Percentiles rank a stretch among this genome's conserved stretches.
phyloP scores from a whole-genome alignment of 2,888 invertebrate species.

The Falcaria lacertinaria region DNA sequence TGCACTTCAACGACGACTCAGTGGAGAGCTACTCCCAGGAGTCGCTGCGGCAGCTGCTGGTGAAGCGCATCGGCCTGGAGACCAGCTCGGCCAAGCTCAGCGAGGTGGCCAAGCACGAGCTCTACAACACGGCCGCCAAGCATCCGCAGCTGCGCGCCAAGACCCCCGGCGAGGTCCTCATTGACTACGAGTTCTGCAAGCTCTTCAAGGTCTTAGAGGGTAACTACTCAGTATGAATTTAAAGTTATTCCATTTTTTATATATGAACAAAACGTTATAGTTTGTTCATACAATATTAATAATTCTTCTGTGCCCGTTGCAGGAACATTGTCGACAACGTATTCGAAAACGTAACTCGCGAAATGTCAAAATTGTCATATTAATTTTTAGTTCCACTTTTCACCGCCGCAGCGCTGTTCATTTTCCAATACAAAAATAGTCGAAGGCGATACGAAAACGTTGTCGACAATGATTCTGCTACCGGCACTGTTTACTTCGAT shows the following conservation, averaged over 20 bases:
- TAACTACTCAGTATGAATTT: conserved; percentile 34
- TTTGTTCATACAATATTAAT: too few relatives aligned
- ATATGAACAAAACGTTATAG: too few relatives aligned
- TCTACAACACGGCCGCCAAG: conserved; percentile 94
- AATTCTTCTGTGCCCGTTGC: too few relatives aligned
- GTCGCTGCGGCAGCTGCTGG: conserved; percentile 87
- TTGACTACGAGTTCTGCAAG: conserved; percentile 97
- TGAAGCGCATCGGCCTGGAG: conserved; percentile 92
- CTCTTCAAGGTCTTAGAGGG: conserved; percentile 91
- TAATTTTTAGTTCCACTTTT: too few relatives aligned
- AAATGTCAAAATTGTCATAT: too few relatives aligned
- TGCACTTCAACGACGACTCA: conserved; percentile 92
- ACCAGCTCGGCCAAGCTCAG: conserved; percentile 91
- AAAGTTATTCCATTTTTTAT: background rate
- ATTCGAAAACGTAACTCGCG: too few relatives aligned
- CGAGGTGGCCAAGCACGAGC: conserved; percentile 92
- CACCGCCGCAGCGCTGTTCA: too few relatives aligned
- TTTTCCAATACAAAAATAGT: too few relatives aligned
- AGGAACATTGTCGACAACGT: too few relatives aligned
- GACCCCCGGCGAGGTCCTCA: conserved; percentile 86
- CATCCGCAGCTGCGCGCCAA: conserved; percentile 93
- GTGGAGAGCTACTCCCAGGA: conserved; percentile 85
- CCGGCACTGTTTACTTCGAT: too few relatives aligned
- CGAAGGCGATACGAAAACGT: too few relatives aligned
- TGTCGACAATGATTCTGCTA: too few relatives aligned